phyloP scores from a whole-genome alignment of 1,140 invertebrate genomes.

The Bilobella aurantiaca region DNA sequence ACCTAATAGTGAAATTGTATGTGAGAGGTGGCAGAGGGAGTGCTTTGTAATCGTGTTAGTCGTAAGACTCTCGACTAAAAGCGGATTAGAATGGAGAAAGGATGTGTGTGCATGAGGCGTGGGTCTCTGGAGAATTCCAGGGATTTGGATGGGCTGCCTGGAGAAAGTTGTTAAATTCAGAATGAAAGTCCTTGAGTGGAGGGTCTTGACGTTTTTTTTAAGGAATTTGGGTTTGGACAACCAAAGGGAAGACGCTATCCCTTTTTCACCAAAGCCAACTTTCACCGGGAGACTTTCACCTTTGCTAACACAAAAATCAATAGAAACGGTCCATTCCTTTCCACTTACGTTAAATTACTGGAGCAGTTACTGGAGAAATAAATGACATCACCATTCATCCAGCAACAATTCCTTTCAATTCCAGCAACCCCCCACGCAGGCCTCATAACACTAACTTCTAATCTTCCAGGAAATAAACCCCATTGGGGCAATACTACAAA shows the following conservation, averaged over 20 bases:
- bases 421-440: background rate
- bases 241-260: background rate
- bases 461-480: background rate
- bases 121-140: background rate
- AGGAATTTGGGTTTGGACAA: background rate
- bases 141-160: background rate
- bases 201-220: background rate
- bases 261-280: background rate
- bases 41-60: too few species aligned
- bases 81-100: background rate
- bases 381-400: background rate
- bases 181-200: slow-evolving; percentile 3
- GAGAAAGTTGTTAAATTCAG: slow-evolving; percentile 2
- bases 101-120: background rate
- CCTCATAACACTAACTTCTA: background rate
- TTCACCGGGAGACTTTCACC: background rate
- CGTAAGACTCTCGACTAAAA: too few species aligned
- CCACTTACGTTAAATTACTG: background rate
- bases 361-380: background rate
- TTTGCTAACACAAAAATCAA: background rate
- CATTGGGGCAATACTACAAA: background rate
- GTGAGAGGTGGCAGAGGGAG: too few species aligned
- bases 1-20: too few species aligned
- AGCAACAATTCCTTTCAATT: background rate
- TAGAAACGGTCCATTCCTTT: background rate